A percentile compares a stretch with the other conserved stretches of the same genome.
These are phyloP conservation scores for Agrochola macilenta DNA, from an alignment of 2,888 invertebrate species.

Conservation along the genomic window DNA sequence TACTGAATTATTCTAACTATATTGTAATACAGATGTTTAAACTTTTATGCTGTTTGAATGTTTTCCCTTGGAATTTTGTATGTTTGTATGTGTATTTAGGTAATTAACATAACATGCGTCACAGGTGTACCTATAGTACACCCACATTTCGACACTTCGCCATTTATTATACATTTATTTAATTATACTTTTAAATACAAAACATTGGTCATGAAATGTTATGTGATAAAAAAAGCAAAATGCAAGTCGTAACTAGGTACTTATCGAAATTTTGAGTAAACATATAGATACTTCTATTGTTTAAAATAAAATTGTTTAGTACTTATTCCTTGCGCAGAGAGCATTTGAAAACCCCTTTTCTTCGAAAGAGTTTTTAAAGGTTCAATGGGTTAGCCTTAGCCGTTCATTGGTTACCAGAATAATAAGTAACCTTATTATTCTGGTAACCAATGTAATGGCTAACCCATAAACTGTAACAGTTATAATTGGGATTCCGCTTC, in stretches of 20 bases:
- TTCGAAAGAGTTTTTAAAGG: neutral
- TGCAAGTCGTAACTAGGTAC: neutral
- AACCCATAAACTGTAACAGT: neutral
- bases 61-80: conserved; percentile 5
- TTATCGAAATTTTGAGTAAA: neutral
- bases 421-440: too few species aligned
- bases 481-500: neutral
- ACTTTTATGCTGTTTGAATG: too few species aligned
- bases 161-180: neutral
- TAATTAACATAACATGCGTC: too few species aligned
- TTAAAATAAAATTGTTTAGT: neutral
- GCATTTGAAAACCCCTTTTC: neutral
- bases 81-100: neutral
- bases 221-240: neutral
- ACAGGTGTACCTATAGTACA: too few species aligned
- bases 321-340: neutral
- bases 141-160: neutral
- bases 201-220: neutral
- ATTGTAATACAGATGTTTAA: conserved; percentile 13
- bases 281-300: neutral
- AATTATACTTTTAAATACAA: neutral
- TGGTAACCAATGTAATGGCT: too few species aligned
- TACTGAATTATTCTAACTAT: conserved; percentile 31
- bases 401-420: neutral
- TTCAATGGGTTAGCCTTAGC: neutral